Evolutionary conservation across 2,797 vertebrate genomes (phyloP).

Genomic region (Dipus sagitta): DNA sequence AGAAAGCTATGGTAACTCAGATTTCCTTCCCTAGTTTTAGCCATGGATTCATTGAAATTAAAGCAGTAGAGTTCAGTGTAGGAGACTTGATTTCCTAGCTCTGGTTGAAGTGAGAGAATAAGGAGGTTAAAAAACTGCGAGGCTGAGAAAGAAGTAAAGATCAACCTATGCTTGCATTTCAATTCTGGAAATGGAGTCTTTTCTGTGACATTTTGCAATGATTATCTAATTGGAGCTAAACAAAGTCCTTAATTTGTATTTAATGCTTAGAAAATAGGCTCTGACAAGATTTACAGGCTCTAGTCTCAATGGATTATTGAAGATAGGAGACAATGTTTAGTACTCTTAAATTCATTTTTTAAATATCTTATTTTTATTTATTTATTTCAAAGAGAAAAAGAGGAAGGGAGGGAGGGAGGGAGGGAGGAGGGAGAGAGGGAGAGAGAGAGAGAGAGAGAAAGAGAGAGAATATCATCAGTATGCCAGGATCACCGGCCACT

Average conservation of each 20-base stretch:
- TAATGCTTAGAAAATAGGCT: background rate
- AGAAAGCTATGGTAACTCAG: background rate
- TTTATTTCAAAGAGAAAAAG: background rate
- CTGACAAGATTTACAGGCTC: background rate
- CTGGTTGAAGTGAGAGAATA: background rate
- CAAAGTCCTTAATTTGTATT: constrained; percentile 10
- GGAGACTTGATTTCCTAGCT: background rate
- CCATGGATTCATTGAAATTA: background rate
- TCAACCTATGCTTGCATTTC: background rate
- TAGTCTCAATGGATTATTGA: background rate
- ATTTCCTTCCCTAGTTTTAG: background rate
- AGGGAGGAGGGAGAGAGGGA: background rate
- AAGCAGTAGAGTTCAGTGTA: background rate
- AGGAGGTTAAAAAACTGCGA: background rate
- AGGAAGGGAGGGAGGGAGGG: no score
- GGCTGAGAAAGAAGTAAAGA: background rate
- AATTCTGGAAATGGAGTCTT: background rate
- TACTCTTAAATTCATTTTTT: background rate
- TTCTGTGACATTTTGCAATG: background rate
- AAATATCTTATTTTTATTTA: no score
- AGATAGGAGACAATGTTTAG: background rate
- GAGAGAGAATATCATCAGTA: no score
- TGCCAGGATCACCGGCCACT: no score
- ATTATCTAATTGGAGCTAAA: background rate
- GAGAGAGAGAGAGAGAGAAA: no score